These are phyloP conservation scores for Caenorhabditis parvicauda DNA, from an alignment of 2,888 invertebrate genomes.

Conservation along the genomic window DNA sequence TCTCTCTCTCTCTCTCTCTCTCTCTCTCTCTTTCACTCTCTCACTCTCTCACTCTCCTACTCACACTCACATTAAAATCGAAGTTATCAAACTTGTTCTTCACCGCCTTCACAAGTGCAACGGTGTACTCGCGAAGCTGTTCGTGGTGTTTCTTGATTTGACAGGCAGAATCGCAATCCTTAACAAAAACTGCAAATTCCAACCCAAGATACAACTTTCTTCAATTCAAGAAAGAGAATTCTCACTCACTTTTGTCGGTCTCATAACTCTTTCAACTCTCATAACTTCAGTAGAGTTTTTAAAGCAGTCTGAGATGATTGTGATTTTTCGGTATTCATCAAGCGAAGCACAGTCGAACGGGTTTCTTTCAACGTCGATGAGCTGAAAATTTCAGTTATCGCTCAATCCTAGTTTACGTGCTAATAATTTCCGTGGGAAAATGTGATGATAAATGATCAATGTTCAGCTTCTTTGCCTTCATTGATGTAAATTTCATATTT, in stretches of 20 bases:
- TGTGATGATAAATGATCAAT: no score
- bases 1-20: no score
- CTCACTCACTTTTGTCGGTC: slow-evolving; percentile 33
- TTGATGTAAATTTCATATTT: no score
- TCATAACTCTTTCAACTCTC: slow-evolving; percentile 32
- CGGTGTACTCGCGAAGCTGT: slow-evolving; percentile 49
- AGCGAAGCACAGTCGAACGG: slow-evolving; percentile 49
- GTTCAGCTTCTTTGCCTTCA: no score
- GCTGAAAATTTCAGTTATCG: no score
- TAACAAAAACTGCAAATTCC: no score
- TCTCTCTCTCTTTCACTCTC: no score
- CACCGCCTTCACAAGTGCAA: slow-evolving; percentile 49
- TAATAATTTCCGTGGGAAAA: no score
- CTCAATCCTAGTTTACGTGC: no score
- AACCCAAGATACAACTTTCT: background rate
- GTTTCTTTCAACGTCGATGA: slow-evolving; percentile 53
- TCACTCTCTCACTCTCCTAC: no score
- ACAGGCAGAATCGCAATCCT: slow-evolving; percentile 52
- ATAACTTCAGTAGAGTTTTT: slow-evolving; percentile 41
- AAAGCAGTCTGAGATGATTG: slow-evolving; percentile 44
- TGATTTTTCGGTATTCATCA: slow-evolving; percentile 34
- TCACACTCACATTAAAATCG: slow-evolving; percentile 34
- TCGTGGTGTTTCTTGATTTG: slow-evolving; percentile 43
- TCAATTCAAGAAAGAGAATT: no score
- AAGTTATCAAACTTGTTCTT: slow-evolving; percentile 43